Conservation (phyloP, 1,140 invertebrate species). For the Phocides pigmalion region DNA sequence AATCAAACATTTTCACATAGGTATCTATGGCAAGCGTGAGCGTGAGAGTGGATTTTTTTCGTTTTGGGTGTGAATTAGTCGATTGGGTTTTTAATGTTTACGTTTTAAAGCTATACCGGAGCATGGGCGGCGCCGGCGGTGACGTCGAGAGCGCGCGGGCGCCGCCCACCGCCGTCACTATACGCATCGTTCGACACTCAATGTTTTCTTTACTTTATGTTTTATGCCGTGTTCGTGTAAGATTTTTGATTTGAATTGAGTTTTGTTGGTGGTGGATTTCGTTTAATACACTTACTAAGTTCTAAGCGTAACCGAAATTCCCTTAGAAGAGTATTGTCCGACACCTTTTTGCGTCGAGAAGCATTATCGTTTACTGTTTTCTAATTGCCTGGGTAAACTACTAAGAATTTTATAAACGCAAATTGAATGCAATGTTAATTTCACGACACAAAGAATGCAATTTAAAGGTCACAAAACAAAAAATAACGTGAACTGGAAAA, state of each 20-base stretch:
- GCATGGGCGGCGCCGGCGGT: constrained; percentile 74
- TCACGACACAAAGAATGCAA: too few relatives aligned
- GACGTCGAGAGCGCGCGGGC: constrained; percentile 52
- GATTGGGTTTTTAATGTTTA: constrained; percentile 83
- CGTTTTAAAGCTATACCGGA: constrained; percentile 78
- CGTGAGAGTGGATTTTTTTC: constrained; percentile 83
- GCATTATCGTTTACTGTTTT: neutral
- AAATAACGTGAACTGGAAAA: neutral
- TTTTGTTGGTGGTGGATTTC: constrained; percentile 83
- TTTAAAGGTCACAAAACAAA: neutral
- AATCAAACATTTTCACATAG: constrained; percentile 82
- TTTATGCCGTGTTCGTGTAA: constrained; percentile 83
- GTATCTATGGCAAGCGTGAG: constrained; percentile 83
- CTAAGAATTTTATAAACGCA: neutral
- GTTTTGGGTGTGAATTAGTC: constrained; percentile 83
- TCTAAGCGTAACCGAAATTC: constrained; percentile 53
- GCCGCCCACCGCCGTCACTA: constrained; percentile 72
- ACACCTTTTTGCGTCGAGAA: constrained; percentile 13
- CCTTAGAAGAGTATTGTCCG: constrained; percentile 44
- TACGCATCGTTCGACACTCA: constrained; percentile 80
- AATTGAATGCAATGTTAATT: neutral
- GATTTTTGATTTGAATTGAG: constrained; percentile 82
- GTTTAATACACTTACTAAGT: constrained; percentile 80
- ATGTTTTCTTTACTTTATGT: constrained; percentile 78
- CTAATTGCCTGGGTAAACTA: too few relatives aligned